Conservation (phyloP, 2,888 invertebrate species). For the Fissipunctia ypsillon region DNA sequence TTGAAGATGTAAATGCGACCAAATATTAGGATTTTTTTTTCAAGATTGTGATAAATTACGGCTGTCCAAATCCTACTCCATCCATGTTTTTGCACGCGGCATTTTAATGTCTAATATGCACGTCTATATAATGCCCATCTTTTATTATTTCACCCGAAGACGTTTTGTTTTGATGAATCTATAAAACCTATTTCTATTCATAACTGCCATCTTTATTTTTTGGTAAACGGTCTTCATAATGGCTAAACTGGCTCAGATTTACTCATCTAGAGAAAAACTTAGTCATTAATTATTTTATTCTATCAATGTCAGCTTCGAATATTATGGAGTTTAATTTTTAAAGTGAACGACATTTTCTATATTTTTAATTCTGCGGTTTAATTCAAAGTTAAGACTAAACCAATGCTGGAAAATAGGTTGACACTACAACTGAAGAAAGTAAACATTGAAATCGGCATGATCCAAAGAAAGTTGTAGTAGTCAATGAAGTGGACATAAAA, state of each 20-base stretch:
- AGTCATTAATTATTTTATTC: not conserved
- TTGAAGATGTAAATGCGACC: constrained; percentile 20
- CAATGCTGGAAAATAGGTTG: not conserved
- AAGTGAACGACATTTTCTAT: too few relatives aligned
- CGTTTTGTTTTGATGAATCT: not conserved
- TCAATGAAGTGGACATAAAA: constrained; percentile 52
- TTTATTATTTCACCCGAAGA: not conserved
- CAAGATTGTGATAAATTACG: constrained; percentile 8
- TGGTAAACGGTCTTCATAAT: not conserved
- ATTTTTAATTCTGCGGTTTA: not conserved
- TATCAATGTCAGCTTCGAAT: not conserved
- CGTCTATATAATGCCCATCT: not conserved
- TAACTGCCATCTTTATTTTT: not conserved
- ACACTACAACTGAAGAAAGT: constrained; percentile 14
- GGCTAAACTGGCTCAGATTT: not conserved
- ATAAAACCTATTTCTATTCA: not conserved
- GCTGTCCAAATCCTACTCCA: not conserved
- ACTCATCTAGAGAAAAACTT: not conserved
- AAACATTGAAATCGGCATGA: constrained; percentile 18
- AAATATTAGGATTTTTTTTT: constrained; percentile 26
- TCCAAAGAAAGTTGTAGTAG: constrained; percentile 46
- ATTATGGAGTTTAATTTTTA: not conserved
- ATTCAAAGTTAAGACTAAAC: not conserved
- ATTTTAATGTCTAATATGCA: constrained; percentile 3
- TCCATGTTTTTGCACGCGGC: not conserved